Conservation (phyloP, 2,888 invertebrate species). For the Elmis aenea region DNA sequence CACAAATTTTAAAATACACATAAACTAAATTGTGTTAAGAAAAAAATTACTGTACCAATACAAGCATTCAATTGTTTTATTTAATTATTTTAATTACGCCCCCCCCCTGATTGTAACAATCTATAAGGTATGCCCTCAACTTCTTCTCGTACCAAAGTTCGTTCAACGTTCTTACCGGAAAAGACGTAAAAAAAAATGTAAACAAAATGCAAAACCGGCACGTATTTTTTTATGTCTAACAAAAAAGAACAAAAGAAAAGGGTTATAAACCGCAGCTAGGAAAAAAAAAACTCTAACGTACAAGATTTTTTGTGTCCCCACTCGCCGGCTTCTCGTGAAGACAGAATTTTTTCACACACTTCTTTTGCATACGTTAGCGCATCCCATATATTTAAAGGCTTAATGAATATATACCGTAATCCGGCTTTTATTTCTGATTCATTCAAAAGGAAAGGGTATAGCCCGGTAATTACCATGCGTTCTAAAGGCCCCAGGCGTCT, state of each 20-base stretch:
- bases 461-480: conserved; percentile 30
- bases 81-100: no score
- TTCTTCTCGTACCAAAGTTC: no score
- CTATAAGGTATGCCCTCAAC: no score
- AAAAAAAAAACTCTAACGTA: conserved; percentile 15
- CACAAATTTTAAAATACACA: no score
- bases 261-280: conserved; percentile 18
- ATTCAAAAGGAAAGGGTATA: conserved; percentile 21
- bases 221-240: conserved; percentile 1
- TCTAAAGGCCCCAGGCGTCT: no score
- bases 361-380: conserved; percentile 24
- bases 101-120: no score
- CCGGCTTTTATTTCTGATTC: conserved; percentile 36
- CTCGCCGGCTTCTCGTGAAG: conserved; percentile 8
- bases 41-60: no score
- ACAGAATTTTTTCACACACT: conserved; percentile 27
- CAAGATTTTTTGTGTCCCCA: conserved; percentile 15
- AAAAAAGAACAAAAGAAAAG: conserved; percentile 15
- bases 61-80: no score
- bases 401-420: conserved; percentile 39
- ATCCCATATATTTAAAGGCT: conserved; percentile 30
- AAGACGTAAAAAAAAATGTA: no score
- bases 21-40: no score
- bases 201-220: no score
- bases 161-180: no score